Conservation (phyloP, 2,113 vertebrate genomes). For the Emydocephalus ijimae region DNA sequence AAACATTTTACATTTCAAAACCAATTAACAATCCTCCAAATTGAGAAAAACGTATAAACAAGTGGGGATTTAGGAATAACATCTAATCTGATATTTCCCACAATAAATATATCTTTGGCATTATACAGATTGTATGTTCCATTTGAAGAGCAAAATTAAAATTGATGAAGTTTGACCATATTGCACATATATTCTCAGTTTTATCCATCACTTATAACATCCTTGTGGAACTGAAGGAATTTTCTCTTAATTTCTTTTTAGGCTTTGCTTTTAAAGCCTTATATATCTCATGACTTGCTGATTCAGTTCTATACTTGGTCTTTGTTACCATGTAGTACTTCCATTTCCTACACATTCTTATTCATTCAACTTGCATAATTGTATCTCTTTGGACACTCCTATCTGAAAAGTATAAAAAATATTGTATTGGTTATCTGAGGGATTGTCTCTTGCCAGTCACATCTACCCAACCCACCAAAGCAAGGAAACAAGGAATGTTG, state of each 20-base stretch:
- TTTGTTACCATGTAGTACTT: neutral
- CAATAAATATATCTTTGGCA: neutral
- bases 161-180: neutral
- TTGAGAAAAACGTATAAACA: neutral
- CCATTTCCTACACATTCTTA: neutral
- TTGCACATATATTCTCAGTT: neutral
- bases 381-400: neutral
- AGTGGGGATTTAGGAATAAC: neutral
- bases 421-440: too few relatives aligned
- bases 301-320: neutral
- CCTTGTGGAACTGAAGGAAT: neutral
- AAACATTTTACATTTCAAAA: constrained; percentile 10
- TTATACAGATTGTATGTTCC: neutral
- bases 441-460: too few relatives aligned
- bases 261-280: neutral
- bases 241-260: neutral
- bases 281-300: neutral
- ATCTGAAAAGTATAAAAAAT: neutral
- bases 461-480: too few relatives aligned
- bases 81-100: neutral
- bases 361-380: neutral
- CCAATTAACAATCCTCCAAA: constrained; percentile 12
- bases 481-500: too few relatives aligned
- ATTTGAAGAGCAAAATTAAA: neutral
- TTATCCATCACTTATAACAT: neutral